A percentile compares a stretch with the other conserved stretches of the same genome.
These are phyloP conservation scores for Lithobates pipiens DNA, from an alignment of 2,797 vertebrate genomes.

Conservation along the genomic window DNA sequence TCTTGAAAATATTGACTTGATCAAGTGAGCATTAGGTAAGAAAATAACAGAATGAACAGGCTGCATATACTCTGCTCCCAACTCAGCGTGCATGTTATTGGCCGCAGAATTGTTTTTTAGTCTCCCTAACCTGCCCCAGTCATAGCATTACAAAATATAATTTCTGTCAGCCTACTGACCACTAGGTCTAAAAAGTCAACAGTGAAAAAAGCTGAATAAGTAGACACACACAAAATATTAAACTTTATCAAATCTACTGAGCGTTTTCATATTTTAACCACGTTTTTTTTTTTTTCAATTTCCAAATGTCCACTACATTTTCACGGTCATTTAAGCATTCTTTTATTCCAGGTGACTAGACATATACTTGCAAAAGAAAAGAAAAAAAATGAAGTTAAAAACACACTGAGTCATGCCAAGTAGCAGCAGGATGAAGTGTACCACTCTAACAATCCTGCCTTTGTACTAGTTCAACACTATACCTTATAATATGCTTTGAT, in stretches of 20 bases:
- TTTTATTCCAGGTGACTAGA: constrained; percentile 77
- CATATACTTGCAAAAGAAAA: constrained; percentile 66
- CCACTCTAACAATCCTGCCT: constrained; percentile 83
- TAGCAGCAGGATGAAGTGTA: constrained; percentile 79
- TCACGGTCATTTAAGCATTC: constrained; percentile 72
- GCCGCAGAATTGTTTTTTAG: no score
- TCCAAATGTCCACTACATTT: constrained; percentile 68
- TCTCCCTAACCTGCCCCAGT: no score
- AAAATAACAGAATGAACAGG: no score
- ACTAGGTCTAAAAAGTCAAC: no score
- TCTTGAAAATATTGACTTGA: no score
- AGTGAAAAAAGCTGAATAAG: neutral
- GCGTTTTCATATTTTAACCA: neutral
- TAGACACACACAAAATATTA: neutral
- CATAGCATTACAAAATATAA: no score
- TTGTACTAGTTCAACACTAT: constrained; percentile 84
- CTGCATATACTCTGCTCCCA: no score
- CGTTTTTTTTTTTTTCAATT: constrained; percentile 56
- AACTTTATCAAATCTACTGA: neutral
- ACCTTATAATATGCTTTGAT: constrained; percentile 87
- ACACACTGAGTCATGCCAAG: constrained; percentile 75
- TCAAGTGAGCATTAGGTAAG: no score
- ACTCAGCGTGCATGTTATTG: no score
- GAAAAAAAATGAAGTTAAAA: constrained; percentile 72
- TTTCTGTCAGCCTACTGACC: no score